Evolutionary conservation across 2,113 vertebrate species (phyloP).

Genomic region (Cichladusa arquata): DNA sequence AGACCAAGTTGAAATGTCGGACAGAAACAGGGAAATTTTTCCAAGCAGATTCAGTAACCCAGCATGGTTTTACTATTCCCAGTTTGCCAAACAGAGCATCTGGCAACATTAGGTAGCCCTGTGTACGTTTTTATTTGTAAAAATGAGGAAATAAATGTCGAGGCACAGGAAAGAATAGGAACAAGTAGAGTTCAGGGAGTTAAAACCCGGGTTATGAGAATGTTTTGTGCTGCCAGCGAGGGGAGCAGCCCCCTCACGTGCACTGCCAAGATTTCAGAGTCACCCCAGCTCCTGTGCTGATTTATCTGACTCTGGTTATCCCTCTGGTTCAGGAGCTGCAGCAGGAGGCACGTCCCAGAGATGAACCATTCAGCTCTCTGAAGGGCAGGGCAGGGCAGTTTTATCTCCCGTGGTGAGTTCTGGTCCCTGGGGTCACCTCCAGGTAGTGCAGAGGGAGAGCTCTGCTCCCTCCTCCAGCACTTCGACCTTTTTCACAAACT

Average conservation of each 20-base stretch:
- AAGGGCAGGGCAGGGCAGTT: neutral
- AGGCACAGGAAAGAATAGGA: neutral
- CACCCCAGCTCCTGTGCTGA: neutral
- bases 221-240: neutral
- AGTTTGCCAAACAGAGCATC: neutral
- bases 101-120: neutral
- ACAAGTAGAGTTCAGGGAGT: neutral
- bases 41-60: neutral
- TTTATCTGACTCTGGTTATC: neutral
- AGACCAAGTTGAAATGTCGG: neutral
- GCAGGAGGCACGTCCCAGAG: neutral
- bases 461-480: neutral
- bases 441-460: neutral
- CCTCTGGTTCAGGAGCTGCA: too few relatives aligned
- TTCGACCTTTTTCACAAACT: neutral
- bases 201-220: neutral
- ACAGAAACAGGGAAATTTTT: neutral
- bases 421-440: neutral
- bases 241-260: neutral
- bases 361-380: neutral
- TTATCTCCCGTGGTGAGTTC: neutral
- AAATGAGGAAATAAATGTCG: neutral
- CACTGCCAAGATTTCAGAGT: neutral
- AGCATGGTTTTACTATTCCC: neutral
- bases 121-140: neutral